Evolutionary conservation across 2,888 invertebrate species (phyloP), one percentile per base, ranked within the genome.

Genomic region (Biston betularia): DNA sequence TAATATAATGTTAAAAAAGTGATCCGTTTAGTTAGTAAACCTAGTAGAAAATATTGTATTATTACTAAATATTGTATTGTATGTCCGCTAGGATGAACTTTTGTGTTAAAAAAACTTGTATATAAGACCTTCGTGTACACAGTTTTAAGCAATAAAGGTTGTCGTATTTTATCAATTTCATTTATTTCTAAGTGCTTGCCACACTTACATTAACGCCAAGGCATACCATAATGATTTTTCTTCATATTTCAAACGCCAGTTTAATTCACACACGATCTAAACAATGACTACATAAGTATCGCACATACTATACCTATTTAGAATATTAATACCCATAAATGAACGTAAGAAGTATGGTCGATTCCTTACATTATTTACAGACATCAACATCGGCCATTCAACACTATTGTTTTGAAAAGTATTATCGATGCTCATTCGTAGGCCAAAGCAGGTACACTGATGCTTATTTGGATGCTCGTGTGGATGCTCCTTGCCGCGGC

Each of bases 381-480:
- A 64, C 54, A 63, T 24, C 62, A 65, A 68, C 61, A 71, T 62
- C 56, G 62, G 46, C 64, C 61, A 69, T 72, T 70, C 74, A 63
- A 75, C 68, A 79, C 79, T 78, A 85, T 86, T 86, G 86, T 86
- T 84, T 83, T 80, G 69, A 81, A 85, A 83, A 79, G 79, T 78
- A 85, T 91, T 85, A 84, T 78, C 79, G 80, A 85, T 78, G 75
- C 81, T 87, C 87, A 89, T 92, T 89, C 82, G 90, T 92, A 92
- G 76, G 89, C 90, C 75, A 80, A 76, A 75, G 79, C 80, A 77
- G 48, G 44, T 50, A 11, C 38, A 6, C 79, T 75, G 77, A 70
- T 73, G 81, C 87, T 88, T 85, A 89, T 92, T 92, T 81, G 84
- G 88, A 92, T 92, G 91, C 91, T 85, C 79, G 80, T 75, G 79